Evolutionary conservation across 2,888 invertebrate genomes (phyloP).

Genomic region (Crematogaster levior): DNA sequence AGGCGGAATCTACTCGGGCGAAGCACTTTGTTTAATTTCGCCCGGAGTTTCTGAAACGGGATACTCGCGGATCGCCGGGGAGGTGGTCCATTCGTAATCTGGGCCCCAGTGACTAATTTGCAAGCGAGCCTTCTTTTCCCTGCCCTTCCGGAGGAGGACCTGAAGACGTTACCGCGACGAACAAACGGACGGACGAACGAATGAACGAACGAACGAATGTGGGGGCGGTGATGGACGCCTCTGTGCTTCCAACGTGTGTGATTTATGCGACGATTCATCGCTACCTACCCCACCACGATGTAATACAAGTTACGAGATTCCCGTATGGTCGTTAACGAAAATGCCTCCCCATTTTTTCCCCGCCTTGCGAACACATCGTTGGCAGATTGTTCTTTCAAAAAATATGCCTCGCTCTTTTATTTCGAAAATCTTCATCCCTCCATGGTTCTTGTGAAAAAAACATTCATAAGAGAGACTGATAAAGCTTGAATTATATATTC

Average conservation of each 20-base stretch:
- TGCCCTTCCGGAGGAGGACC: conserved; percentile 38
- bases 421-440: background rate
- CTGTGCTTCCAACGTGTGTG: conserved; percentile 77
- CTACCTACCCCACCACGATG: conserved; percentile 69
- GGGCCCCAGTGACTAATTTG: conserved; percentile 80
- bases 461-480: background rate
- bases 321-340: conserved; percentile 58
- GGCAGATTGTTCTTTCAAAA: conserved; percentile 20
- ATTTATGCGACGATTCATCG: conserved; percentile 79
- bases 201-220: conserved; percentile 68
- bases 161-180: conserved; percentile 61
- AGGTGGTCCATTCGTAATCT: conserved; percentile 76
- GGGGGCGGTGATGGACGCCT: conserved; percentile 83
- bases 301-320: conserved; percentile 59
- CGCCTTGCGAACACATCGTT: conserved; percentile 40
- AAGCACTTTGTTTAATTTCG: conserved; percentile 73
- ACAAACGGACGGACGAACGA: conserved; percentile 64
- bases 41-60: conserved; percentile 74
- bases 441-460: background rate
- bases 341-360: conserved; percentile 49
- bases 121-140: conserved; percentile 64
- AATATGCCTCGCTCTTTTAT: background rate
- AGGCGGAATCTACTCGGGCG: conserved; percentile 49
- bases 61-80: conserved; percentile 67
- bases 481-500: background rate